Percentiles rank a stretch among this genome's conserved stretches.
These are phyloP conservation scores for Nezara viridula DNA, from an alignment of 2,888 invertebrate species.

Conservation along the genomic window DNA sequence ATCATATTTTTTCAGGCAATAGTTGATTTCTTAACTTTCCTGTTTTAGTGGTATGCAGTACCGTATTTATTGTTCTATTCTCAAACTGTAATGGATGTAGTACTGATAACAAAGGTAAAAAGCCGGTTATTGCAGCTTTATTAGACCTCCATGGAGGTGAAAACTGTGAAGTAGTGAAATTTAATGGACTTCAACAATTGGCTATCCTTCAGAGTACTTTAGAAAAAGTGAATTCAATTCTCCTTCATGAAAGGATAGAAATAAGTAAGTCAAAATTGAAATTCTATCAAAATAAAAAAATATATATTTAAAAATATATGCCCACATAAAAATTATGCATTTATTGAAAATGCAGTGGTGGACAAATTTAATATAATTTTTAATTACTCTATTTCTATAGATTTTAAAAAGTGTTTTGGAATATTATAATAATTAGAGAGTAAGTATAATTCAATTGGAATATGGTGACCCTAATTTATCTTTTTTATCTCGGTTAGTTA, in stretches of 20 bases:
- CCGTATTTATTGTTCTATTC: background rate
- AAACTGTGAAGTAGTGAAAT: constrained; percentile 55
- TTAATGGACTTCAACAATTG: constrained; percentile 61
- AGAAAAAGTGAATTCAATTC: constrained; percentile 55
- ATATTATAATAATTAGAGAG: no score
- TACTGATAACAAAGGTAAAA: constrained; percentile 11
- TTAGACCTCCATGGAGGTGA: constrained; percentile 59
- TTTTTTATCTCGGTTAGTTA: no score
- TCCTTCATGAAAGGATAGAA: constrained; percentile 54
- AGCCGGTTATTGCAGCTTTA: constrained; percentile 60
- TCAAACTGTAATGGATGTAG: constrained; percentile 48
- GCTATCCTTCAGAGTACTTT: constrained; percentile 59
- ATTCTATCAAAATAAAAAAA: background rate
- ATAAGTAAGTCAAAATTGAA: constrained; percentile 54
- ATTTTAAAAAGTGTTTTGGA: no score
- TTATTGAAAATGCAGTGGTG: no score
- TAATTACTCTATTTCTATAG: no score
- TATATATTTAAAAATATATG: no score
- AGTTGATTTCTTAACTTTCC: background rate
- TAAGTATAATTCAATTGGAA: no score
- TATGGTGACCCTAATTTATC: no score
- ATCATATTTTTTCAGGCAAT: background rate
- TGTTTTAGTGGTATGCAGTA: background rate
- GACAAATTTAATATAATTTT: no score
- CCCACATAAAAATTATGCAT: no score